Conservation (phyloP, 2,888 invertebrate genomes). For the Philonicus albiceps region DNA sequence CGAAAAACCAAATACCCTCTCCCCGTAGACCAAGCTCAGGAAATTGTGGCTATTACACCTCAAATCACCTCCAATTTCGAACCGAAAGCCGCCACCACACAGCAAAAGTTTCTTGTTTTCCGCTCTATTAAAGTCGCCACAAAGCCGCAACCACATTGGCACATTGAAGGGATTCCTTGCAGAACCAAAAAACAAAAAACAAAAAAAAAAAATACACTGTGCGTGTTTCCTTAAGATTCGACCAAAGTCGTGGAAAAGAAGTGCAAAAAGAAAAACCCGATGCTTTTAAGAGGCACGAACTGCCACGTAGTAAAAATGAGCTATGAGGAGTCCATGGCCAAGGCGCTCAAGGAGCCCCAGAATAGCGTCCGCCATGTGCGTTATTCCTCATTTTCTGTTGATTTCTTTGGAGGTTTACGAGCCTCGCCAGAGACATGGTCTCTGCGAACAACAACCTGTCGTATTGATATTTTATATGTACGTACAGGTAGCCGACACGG, state of each 20-base stretch:
- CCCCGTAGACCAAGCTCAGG: background rate
- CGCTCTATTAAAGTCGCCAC: background rate
- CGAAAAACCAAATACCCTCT: background rate
- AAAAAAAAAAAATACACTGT: background rate
- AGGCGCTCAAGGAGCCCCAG: background rate
- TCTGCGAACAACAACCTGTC: background rate
- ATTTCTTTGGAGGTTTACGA: background rate
- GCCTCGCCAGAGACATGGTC: background rate
- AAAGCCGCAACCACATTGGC: background rate
- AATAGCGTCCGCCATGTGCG: conserved; percentile 1
- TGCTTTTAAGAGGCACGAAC: background rate
- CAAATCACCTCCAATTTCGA: background rate
- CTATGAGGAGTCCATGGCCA: background rate
- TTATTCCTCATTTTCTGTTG: background rate
- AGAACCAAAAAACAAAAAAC: background rate
- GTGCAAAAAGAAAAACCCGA: background rate
- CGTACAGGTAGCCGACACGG: background rate
- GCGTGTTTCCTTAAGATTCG: background rate
- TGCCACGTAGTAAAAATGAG: background rate
- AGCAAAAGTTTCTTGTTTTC: conserved; percentile 14
- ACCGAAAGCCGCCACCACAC: background rate
- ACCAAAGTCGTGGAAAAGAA: background rate
- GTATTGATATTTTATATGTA: background rate
- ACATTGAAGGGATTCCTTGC: background rate
- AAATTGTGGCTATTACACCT: conserved; percentile 24